phyloP scores from a whole-genome alignment of 2,797 vertebrate genomes.

The Epinephelus malabaricus region DNA sequence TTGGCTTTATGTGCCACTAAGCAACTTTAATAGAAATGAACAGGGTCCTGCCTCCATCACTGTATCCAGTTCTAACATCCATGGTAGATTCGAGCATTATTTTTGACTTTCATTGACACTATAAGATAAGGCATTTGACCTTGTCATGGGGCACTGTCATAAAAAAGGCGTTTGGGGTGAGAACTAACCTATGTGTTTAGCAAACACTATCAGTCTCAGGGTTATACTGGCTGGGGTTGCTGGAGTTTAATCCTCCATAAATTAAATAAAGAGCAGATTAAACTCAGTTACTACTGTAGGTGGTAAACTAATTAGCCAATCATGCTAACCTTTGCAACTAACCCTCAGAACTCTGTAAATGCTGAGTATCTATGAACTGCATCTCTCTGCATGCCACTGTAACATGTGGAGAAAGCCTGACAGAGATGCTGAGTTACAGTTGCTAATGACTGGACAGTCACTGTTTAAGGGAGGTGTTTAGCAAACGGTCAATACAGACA shows the following conservation, averaged over 20 bases:
- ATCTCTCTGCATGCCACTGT: background rate
- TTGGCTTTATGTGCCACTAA: too few species aligned
- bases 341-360: background rate
- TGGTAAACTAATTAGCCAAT: background rate
- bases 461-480: background rate
- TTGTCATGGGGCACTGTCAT: too few species aligned
- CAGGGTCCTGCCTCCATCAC: too few species aligned
- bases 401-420: slow-evolving; percentile 10
- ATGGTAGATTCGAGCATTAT: too few species aligned
- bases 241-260: background rate
- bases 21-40: too few species aligned
- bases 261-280: background rate
- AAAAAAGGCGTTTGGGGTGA: too few species aligned
- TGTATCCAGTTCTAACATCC: too few species aligned
- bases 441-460: background rate
- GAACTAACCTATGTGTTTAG: too few species aligned
- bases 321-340: background rate
- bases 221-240: background rate
- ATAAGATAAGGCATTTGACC: too few species aligned
- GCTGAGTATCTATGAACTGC: background rate
- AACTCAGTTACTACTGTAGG: background rate
- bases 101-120: too few species aligned
- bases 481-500: background rate
- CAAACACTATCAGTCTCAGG: too few species aligned
- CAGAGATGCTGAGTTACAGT: background rate